Percentiles rank a stretch among this genome's conserved stretches.
phyloP scores from a whole-genome alignment of 2,797 vertebrate genomes.

The Poeciliopsis turneri region DNA sequence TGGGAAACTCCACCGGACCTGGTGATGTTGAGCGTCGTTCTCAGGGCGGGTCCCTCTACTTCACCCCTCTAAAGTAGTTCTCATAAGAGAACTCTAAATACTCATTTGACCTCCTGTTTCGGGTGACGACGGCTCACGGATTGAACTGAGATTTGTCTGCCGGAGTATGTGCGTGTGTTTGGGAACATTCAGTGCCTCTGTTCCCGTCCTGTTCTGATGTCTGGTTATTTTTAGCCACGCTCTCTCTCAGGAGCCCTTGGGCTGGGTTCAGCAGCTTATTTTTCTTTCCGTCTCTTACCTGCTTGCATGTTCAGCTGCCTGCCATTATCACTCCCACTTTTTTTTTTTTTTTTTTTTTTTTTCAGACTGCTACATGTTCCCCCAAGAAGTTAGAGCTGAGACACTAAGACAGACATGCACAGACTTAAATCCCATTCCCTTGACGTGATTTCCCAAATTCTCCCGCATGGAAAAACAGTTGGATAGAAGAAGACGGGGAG shows the following conservation, averaged over 20 bases:
- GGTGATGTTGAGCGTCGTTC: not conserved
- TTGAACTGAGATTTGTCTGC: slow-evolving; percentile 42
- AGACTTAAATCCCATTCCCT: slow-evolving; percentile 44
- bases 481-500: slow-evolving; percentile 15
- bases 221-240: slow-evolving; percentile 72
- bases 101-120: slow-evolving; percentile 14
- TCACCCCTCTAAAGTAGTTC: not conserved
- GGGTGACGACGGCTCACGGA: slow-evolving; percentile 26
- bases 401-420: slow-evolving; percentile 14
- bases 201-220: slow-evolving; percentile 58
- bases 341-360: not conserved
- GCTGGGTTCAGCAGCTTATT: slow-evolving; percentile 64
- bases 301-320: slow-evolving; percentile 30
- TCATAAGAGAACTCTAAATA: not conserved
- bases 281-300: slow-evolving; percentile 61
- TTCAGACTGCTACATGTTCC: slow-evolving; percentile 31
- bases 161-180: slow-evolving; percentile 29
- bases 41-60: slow-evolving; percentile 13
- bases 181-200: slow-evolving; percentile 67
- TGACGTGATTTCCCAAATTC: slow-evolving; percentile 42
- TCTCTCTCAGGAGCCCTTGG: slow-evolving; percentile 67
- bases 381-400: slow-evolving; percentile 25
- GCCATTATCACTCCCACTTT: slow-evolving; percentile 22
- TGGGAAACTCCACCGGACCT: not conserved
- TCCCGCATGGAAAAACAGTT: slow-evolving; percentile 24